Percentiles rank a stretch among this genome's conserved stretches.
Evolutionary conservation across 2,797 vertebrate genomes (phyloP).

Genomic region (Vireo griseus): DNA sequence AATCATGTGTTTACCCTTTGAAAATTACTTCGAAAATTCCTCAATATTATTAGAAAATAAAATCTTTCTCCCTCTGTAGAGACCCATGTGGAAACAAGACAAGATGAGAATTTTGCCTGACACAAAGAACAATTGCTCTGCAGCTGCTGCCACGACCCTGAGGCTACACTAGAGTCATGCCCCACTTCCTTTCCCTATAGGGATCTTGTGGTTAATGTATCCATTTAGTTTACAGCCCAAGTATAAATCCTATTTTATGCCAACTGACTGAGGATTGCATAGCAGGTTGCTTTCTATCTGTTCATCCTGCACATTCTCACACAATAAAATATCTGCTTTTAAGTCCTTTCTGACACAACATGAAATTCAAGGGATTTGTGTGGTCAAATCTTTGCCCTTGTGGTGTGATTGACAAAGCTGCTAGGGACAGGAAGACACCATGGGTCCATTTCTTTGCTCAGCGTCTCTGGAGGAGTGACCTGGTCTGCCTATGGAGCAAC

Average conservation of each 20-base stretch:
- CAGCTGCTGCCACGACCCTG: conserved; percentile 40
- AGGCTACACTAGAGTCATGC: conserved; percentile 9
- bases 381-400: neutral
- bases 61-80: neutral
- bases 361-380: neutral
- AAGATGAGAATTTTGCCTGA: conserved; percentile 1
- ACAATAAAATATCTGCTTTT: neutral
- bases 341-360: neutral
- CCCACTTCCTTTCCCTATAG: conserved; percentile 11
- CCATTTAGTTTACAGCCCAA: conserved; percentile 1
- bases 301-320: neutral
- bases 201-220: conserved; percentile 23
- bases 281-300: neutral
- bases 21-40: neutral
- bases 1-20: neutral
- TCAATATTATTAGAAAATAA: neutral
- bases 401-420: neutral
- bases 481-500: neutral
- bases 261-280: neutral
- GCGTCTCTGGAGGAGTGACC: neutral
- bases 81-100: neutral
- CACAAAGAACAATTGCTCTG: conserved; percentile 28
- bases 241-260: conserved; percentile 40
- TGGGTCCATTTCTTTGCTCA: neutral
- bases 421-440: neutral